Evolutionary conservation across 2,113 vertebrate genomes (phyloP), one percentile per base, ranked within the genome.

Genomic region (Copsychus sechellarum): DNA sequence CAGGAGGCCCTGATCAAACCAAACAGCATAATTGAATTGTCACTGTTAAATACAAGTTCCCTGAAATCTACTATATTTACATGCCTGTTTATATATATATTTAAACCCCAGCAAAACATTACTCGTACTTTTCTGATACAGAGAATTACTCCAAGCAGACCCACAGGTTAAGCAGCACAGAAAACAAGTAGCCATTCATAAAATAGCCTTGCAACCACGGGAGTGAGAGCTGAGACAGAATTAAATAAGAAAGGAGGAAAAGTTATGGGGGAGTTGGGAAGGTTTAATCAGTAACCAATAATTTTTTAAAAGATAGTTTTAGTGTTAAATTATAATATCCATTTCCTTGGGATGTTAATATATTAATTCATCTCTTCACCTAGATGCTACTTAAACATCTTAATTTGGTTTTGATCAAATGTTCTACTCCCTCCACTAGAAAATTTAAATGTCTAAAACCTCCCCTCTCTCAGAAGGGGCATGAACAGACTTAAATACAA

Each of bases 1-100:
- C 99, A 4, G 99, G 98, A 70, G 98, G 97, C 48, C 99, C 99
- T 99, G 92, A 36, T 84, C 65, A 79, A 91, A 71, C 7, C 86
- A 94, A 86, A 47, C 4, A 54, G 47, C 5, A 48, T 7, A 51
- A 61, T 3, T 66, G 31, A 60, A 67, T 78, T 74, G 56, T 48
- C 48, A 48, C 34, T 60, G 10, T 21, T 54, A n/a, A 67, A 56
- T 14, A 4, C 29, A 80, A 58, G 38, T 64, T 81, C 31, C 22
- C 43, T 66, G 33, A 69, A 53, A 65, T 50, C 42, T 20, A 58
- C 40, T 34, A 0, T 14, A 70, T 25, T 76, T 58, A 73, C 17
- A 29, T 14, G 29, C 6, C 20, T 20, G 10, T 42, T 45, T 28
- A 17, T 31, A 51, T 19, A 13, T 19, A 29, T 19, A 13, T 40